Evolutionary conservation across 2,113 vertebrate species (phyloP).

Genomic region (Pomatostomus ruficeps): DNA sequence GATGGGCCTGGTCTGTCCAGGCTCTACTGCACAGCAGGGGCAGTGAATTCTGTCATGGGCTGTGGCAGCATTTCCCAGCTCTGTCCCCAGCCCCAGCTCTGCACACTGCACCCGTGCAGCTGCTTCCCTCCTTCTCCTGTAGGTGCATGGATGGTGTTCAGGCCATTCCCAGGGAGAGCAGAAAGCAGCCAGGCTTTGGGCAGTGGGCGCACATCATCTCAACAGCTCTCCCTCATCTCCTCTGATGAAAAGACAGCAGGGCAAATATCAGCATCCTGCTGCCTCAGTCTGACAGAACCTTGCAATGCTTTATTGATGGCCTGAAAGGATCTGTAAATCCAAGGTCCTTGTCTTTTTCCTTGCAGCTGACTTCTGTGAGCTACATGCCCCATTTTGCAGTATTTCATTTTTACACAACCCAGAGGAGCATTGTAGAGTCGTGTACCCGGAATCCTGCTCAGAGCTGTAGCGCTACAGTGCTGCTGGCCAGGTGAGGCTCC

Average conservation of each 20-base stretch:
- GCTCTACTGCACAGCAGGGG: not conserved
- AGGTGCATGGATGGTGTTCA: not conserved
- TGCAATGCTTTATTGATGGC: not conserved
- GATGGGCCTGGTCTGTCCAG: accelerated
- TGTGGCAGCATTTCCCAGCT: not conserved
- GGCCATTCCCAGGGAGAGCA: accelerated
- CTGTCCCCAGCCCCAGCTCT: accelerated
- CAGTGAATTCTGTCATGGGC: accelerated
- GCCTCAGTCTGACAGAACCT: not conserved
- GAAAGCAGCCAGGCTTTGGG: not conserved
- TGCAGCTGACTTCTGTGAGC: not conserved
- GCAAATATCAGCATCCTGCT: not conserved
- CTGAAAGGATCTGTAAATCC: not conserved
- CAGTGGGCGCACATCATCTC: not conserved
- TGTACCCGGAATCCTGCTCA: not conserved
- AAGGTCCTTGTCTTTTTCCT: not conserved
- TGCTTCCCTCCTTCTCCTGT: not conserved
- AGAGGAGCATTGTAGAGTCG: not conserved
- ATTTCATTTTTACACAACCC: not conserved
- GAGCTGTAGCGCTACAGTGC: not conserved
- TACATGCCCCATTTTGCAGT: not conserved
- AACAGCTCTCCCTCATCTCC: not conserved
- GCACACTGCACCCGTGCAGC: accelerated
- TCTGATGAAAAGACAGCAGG: not conserved
- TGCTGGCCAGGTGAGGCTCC: not conserved